A percentile compares a stretch with the other conserved stretches of the same genome.
Conservation (phyloP, 2,888 invertebrate genomes). For the Eupelmus urozonus region DNA sequence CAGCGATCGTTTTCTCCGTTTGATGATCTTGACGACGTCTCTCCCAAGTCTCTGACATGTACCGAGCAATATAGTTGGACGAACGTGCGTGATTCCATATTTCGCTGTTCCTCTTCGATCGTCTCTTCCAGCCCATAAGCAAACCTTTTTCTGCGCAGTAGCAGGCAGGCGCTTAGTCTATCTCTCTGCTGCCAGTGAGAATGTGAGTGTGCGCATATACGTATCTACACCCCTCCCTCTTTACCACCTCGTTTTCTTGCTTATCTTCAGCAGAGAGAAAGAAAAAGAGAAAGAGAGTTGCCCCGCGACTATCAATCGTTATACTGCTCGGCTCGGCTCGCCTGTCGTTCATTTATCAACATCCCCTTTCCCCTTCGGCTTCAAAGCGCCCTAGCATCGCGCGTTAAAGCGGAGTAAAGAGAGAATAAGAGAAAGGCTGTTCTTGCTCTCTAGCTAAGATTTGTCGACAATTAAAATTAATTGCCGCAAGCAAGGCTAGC, state of each 20-base stretch:
- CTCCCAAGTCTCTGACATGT: too few species aligned
- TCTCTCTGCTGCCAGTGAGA: background rate
- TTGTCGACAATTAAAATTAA: constrained; percentile 71
- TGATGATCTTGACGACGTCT: background rate
- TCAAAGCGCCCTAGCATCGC: constrained; percentile 42
- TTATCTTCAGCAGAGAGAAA: background rate
- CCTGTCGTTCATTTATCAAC: constrained; percentile 65
- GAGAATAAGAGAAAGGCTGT: constrained; percentile 3
- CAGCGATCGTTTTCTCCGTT: constrained; percentile 3
- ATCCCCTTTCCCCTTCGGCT: constrained; percentile 62
- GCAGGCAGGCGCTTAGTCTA: constrained; percentile 1
- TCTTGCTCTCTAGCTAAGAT: constrained; percentile 60
- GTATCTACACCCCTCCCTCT: background rate
- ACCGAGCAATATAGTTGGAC: too few species aligned
- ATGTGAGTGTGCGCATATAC: too few species aligned
- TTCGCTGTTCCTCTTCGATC: background rate
- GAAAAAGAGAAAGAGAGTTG: too few species aligned
- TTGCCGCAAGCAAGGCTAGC: constrained; percentile 59
- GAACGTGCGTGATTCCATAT: too few species aligned
- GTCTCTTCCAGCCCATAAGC: background rate
- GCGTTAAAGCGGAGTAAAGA: constrained; percentile 14
- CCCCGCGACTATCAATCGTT: constrained; percentile 64
- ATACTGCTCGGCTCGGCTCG: constrained; percentile 55
- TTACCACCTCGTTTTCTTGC: constrained; percentile 11
- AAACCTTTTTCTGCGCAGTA: constrained; percentile 24